Conservation (phyloP, 2,888 invertebrate species). For the Trypoxylon attenuatum region DNA sequence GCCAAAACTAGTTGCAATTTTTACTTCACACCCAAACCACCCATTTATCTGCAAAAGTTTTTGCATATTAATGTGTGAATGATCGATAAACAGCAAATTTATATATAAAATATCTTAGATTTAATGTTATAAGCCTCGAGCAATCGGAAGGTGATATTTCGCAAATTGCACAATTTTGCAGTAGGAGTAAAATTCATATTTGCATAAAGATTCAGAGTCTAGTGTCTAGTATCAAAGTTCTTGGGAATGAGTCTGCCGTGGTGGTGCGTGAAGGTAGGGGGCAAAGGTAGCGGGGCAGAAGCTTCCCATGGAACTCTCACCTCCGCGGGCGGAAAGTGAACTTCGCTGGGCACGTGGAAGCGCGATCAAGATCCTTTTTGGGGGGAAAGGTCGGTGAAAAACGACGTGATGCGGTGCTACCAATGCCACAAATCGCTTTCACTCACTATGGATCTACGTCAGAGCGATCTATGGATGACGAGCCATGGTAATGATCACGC, state of each 20-base stretch:
- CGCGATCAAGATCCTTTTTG: constrained; percentile 61
- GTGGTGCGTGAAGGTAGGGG: constrained; percentile 43
- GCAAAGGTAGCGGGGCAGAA: constrained; percentile 66
- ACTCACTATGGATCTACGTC: constrained; percentile 49
- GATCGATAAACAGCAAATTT: too few species aligned
- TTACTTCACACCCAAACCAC: too few species aligned
- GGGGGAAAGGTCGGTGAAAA: constrained; percentile 67
- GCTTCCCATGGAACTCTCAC: constrained; percentile 74
- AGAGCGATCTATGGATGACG: constrained; percentile 11
- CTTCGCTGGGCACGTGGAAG: constrained; percentile 55
- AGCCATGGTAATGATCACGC: background rate
- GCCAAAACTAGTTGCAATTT: too few species aligned
- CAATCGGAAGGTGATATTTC: too few species aligned
- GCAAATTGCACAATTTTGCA: too few species aligned
- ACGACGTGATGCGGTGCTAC: constrained; percentile 53
- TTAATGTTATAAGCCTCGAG: too few species aligned
- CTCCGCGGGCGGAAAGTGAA: constrained; percentile 72
- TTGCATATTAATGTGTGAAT: too few species aligned
- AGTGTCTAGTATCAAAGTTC: constrained; percentile 53
- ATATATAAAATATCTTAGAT: too few species aligned
- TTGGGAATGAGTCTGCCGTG: constrained; percentile 57
- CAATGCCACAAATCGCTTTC: constrained; percentile 66
- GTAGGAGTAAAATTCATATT: too few species aligned
- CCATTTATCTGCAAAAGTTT: too few species aligned
- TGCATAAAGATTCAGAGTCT: too few species aligned